Conservation (phyloP, 2,797 vertebrate genomes). For the Scomberomorus guttatus region DNA sequence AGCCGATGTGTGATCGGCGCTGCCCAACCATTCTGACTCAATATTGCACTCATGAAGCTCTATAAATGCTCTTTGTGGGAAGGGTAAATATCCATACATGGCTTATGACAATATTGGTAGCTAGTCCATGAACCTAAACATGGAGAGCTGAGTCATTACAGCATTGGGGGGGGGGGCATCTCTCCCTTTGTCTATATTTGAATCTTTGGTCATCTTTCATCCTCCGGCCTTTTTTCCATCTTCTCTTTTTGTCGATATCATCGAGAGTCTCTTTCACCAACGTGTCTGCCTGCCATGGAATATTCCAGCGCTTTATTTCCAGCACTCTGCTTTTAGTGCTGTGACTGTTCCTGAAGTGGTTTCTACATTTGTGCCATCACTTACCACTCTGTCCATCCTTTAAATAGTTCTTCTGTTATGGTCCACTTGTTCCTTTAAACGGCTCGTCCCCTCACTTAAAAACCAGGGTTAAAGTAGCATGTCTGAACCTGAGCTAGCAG, state of each 20-base stretch:
- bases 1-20: neutral
- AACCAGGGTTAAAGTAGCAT: slow-evolving; percentile 3
- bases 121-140: neutral
- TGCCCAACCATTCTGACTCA: neutral
- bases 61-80: neutral
- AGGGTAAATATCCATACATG: neutral
- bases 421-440: slow-evolving; percentile 23
- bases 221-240: neutral
- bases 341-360: slow-evolving; percentile 36
- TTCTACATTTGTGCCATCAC: slow-evolving; percentile 40
- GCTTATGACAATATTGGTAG: neutral
- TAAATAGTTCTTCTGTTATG: slow-evolving; percentile 43
- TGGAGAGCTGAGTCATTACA: slow-evolving; percentile 16
- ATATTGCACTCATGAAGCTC: neutral
- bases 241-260: neutral
- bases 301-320: slow-evolving; percentile 33
- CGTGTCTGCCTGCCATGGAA: slow-evolving; percentile 3
- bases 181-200: slow-evolving; percentile 17
- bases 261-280: neutral
- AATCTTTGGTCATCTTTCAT: neutral
- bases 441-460: slow-evolving; percentile 15
- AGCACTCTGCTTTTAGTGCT: slow-evolving; percentile 48
- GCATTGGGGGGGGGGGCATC: neutral
- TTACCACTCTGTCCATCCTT: slow-evolving; percentile 29
- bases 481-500: neutral